Conservation (phyloP, 2,888 invertebrate species). For the Perizoma affinitatum region DNA sequence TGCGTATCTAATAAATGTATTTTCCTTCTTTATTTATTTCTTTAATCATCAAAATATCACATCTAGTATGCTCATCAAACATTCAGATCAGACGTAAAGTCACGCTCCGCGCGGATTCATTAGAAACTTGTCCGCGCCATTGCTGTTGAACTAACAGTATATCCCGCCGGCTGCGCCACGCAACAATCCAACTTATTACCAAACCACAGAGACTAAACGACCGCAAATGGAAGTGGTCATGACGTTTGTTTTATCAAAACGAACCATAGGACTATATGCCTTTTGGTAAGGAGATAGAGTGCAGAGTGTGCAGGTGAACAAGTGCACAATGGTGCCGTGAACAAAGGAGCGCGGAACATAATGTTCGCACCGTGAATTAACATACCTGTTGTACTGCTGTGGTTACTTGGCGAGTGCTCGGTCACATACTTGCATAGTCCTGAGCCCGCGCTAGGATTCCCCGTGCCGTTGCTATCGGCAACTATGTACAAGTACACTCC, state of each 20-base stretch:
- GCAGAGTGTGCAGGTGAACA: conserved; percentile 15
- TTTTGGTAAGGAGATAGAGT: conserved; percentile 14
- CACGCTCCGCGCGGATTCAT: conserved; percentile 42
- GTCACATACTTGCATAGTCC: too few relatives aligned
- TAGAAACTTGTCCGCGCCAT: conserved; percentile 41
- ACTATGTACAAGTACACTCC: too few relatives aligned
- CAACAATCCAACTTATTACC: conserved; percentile 3
- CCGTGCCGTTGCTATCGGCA: too few relatives aligned
- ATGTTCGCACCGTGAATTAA: conserved; percentile 28
- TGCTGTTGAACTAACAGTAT: conserved; percentile 30
- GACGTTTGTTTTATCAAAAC: conserved; percentile 10
- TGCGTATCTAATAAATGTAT: too few relatives aligned
- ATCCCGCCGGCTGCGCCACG: conserved; percentile 6
- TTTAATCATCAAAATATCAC: conserved; percentile 3
- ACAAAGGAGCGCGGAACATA: conserved; percentile 38
- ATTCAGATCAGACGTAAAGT: conserved; percentile 1
- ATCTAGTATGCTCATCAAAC: not conserved
- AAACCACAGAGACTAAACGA: not conserved
- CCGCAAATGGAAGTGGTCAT: conserved; percentile 7
- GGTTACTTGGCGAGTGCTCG: too few relatives aligned
- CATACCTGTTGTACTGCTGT: conserved; percentile 16
- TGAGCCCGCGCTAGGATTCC: too few relatives aligned
- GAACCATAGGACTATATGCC: conserved; percentile 3
- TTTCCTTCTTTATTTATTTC: not conserved
- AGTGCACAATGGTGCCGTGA: conserved; percentile 46